phyloP scores from a whole-genome alignment of 1,140 invertebrate genomes.

The Formica exsecta region DNA sequence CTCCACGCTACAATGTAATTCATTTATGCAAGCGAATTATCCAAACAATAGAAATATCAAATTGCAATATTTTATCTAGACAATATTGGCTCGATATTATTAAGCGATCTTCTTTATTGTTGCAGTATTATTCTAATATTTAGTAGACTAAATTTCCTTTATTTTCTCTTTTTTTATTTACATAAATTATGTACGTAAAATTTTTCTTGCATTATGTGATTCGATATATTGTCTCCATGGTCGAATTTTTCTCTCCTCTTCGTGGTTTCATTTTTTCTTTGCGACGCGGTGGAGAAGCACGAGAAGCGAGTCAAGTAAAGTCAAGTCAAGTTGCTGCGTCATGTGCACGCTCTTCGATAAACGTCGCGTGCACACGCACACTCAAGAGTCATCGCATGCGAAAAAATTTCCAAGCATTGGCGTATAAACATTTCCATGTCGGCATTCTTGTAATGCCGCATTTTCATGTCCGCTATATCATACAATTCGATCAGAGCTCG shows the following conservation, averaged over 20 bases:
- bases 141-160: neutral
- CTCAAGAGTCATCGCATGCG: slow-evolving; percentile 44
- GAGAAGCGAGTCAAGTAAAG: slow-evolving; percentile 30
- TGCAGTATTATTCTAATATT: neutral
- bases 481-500: slow-evolving; percentile 30
- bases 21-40: slow-evolving; percentile 10
- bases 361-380: slow-evolving; percentile 67
- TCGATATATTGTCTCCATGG: slow-evolving; percentile 11
- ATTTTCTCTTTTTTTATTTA: neutral
- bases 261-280: neutral
- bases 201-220: neutral
- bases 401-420: slow-evolving; percentile 43
- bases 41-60: slow-evolving; percentile 5
- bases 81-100: neutral
- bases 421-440: slow-evolving; percentile 58
- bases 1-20: slow-evolving; percentile 39
- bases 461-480: slow-evolving; percentile 9
- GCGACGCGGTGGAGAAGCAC: neutral
- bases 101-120: slow-evolving; percentile 10
- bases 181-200: neutral
- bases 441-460: slow-evolving; percentile 47
- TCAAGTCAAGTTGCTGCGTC: slow-evolving; percentile 37
- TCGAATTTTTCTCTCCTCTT: slow-evolving; percentile 19
- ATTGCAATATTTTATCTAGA: slow-evolving; percentile 20
- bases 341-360: slow-evolving; percentile 65